phyloP scores from a whole-genome alignment of 2,113 vertebrate species.

The Carettochelys insculpta region DNA sequence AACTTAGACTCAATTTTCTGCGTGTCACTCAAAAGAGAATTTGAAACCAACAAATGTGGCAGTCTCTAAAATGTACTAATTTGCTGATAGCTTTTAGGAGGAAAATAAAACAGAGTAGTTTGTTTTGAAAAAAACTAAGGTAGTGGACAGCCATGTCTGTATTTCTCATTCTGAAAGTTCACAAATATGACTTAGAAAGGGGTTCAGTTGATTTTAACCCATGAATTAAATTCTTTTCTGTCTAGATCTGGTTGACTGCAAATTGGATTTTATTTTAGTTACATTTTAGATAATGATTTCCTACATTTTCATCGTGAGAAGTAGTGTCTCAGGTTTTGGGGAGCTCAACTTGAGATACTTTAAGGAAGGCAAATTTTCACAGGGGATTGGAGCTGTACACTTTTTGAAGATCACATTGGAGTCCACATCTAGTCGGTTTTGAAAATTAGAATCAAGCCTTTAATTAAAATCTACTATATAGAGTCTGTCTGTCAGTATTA shows the following conservation, averaged over 20 bases:
- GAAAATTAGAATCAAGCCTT: background rate
- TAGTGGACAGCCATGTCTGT: background rate
- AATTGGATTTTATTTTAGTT: background rate
- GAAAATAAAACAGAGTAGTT: background rate
- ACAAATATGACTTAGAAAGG: background rate
- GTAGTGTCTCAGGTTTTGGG: background rate
- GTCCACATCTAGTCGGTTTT: background rate
- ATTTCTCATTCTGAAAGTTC: slow-evolving; percentile 20
- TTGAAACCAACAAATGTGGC: background rate
- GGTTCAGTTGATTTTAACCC: background rate
- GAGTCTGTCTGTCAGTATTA: too few relatives aligned
- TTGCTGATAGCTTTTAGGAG: background rate
- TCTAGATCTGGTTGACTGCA: background rate
- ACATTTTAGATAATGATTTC: background rate
- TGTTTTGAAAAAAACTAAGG: background rate
- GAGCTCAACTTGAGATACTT: background rate
- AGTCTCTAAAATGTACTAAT: background rate
- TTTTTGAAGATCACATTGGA: background rate
- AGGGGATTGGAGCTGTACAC: background rate
- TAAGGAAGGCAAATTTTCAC: background rate
- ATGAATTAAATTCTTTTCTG: background rate
- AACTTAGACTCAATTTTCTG: background rate
- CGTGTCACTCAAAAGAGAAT: background rate
- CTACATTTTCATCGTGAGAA: background rate
- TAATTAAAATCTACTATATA: too few relatives aligned